Base-by-base conservation (phyloP, 2,797 vertebrate species). In the Taenioides sp. region DNA sequence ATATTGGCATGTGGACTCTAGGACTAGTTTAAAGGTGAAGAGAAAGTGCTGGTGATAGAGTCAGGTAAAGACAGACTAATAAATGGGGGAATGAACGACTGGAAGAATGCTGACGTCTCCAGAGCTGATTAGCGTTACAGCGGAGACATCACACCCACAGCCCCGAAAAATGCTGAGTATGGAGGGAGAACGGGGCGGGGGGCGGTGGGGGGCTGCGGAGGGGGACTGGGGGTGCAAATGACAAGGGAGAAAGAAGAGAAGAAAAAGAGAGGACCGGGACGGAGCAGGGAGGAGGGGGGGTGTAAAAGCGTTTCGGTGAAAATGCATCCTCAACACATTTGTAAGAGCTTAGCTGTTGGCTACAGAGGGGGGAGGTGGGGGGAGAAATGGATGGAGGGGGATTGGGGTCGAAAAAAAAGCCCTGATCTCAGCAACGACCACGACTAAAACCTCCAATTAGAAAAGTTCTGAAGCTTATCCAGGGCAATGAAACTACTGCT, bases 261-360 rank as follows among this genome's bases (percentile, higher is more conserved):
- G 81, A 81, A 78, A 85, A 83, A 83, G 76, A 86, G 76, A 77
- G 67, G 78, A 73, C 75, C 76, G 65, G 72, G 78, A 80, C 18
- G 65, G 59, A 65, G 65, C 67, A 17, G n/a, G 22, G 47, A 17
- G 72, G 68, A 23, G 70, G 71, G 65, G 77, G 72, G 81, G 79
- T 70, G 85, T 81, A 78, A 82, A 82, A 86, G 84, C 61, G 78
- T 89, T 91, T 78, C 73, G 87, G 78, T 84, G 85, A 92, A 94
- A 94, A 87, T 93, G 92, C 92, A 90, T 92, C 92, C 90, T 94
- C 93, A 78, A 93, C 93, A 94, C 91, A 93, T 94, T 92, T 92
- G 88, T 85, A 85, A 88, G 87, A 93, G 91, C 90, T 92, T 91
- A 92, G 89, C 84, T 89, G 85, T 82, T 84, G 81, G 87, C 82